Conservation (phyloP, 2,113 vertebrate species). For the Hyperopisus bebe region DNA sequence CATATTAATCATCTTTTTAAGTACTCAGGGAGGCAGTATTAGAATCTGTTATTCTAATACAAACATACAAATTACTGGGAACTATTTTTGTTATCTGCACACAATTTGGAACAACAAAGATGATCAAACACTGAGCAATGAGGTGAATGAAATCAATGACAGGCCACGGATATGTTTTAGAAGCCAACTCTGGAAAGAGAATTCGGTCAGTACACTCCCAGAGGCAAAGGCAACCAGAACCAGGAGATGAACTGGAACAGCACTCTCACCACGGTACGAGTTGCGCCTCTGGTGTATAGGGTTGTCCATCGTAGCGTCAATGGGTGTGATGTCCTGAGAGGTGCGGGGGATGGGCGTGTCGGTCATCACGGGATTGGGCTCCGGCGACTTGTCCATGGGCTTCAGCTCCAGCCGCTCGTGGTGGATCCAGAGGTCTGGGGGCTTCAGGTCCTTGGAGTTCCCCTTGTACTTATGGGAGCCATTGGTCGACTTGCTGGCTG, state of each 20-base stretch:
- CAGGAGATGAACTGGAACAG: not conserved
- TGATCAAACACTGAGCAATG: constrained; percentile 16
- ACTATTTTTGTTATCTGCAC: not conserved
- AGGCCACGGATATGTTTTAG: constrained; percentile 42
- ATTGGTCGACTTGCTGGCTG: constrained; percentile 88
- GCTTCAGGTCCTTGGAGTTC: constrained; percentile 94
- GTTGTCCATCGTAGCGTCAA: constrained; percentile 80
- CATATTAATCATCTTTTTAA: not conserved
- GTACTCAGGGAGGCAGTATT: not conserved
- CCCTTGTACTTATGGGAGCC: constrained; percentile 97
- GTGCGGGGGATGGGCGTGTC: constrained; percentile 92
- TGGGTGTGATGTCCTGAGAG: constrained; percentile 91
- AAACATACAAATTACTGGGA: not conserved
- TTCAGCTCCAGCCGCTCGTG: constrained; percentile 94
- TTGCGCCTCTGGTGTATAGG: constrained; percentile 87
- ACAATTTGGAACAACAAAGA: constrained; percentile 17
- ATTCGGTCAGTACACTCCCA: not conserved
- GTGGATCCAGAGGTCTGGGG: constrained; percentile 97
- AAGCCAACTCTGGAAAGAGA: not conserved
- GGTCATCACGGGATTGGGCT: constrained; percentile 93
- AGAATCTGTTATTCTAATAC: not conserved
- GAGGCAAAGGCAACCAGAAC: not conserved
- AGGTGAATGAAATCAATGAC: constrained; percentile 35
- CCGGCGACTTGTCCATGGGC: constrained; percentile 93
- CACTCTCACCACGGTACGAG: constrained; percentile 82